Conservation (phyloP, 1,140 invertebrate genomes). For the Rhyacophila brunnea region DNA sequence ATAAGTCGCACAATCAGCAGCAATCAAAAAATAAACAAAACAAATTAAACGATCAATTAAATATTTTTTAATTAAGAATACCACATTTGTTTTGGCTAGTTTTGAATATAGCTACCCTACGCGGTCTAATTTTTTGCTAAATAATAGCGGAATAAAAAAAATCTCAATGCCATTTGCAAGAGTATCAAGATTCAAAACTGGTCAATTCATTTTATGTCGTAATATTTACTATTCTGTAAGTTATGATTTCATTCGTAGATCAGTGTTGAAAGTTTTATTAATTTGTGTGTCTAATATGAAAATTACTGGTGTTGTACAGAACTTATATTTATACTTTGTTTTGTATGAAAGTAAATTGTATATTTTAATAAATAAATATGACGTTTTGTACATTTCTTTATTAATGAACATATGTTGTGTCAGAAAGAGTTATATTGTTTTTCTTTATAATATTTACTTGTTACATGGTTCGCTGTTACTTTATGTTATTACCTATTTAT, state of each 20-base stretch:
- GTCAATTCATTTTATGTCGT: no score
- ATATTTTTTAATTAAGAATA: conserved; percentile 3
- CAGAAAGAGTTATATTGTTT: conserved; percentile 19
- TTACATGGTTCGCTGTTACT: conserved; percentile 8
- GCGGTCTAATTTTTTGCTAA: no score
- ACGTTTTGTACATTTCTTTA: conserved; percentile 25
- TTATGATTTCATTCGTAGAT: not conserved
- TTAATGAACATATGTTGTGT: conserved; percentile 18
- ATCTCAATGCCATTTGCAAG: no score
- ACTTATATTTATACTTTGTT: conserved; percentile 1
- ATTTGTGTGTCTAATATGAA: not conserved
- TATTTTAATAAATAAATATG: conserved; percentile 1
- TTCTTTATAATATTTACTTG: conserved; percentile 15
- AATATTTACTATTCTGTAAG: no score
- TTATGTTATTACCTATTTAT: no score
- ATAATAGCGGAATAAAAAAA: no score
- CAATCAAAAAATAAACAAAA: conserved; percentile 18
- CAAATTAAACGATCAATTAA: conserved; percentile 6
- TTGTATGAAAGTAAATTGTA: conserved; percentile 10
- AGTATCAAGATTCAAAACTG: no score
- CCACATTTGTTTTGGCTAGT: no score
- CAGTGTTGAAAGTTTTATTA: not conserved
- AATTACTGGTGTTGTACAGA: no score
- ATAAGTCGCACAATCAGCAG: conserved; percentile 32
- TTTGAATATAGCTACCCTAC: no score